Conservation (phyloP, 2,888 invertebrate species). For the Pyrgus malvae region DNA sequence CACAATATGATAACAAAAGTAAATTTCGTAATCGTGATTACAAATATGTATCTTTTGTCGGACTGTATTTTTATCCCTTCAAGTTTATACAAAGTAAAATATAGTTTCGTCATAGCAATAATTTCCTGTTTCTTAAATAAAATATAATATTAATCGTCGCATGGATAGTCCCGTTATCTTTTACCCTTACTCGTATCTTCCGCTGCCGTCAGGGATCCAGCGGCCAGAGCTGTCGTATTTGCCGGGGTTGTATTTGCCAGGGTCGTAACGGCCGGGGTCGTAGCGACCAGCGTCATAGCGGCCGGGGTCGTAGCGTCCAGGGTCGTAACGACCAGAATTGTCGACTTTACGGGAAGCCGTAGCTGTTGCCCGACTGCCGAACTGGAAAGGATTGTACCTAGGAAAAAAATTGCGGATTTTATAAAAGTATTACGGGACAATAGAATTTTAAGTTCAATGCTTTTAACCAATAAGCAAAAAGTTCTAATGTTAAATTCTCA, state of each 20-base stretch:
- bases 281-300: constrained; percentile 37
- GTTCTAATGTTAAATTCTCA: background rate
- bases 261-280: constrained; percentile 34
- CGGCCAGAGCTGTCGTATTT: constrained; percentile 38
- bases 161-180: too few relatives aligned
- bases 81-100: too few relatives aligned
- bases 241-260: constrained; percentile 33
- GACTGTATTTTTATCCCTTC: too few relatives aligned
- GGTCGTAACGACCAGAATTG: background rate
- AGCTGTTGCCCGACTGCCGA: constrained; percentile 29
- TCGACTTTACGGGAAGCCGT: constrained; percentile 16
- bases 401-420: constrained; percentile 9
- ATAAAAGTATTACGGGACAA: background rate
- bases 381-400: constrained; percentile 45
- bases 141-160: too few relatives aligned
- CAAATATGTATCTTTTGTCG: too few relatives aligned
- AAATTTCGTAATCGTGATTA: too few relatives aligned
- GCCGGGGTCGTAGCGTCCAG: background rate
- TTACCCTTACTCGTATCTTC: constrained; percentile 38
- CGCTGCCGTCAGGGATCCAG: constrained; percentile 37
- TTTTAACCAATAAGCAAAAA: too few relatives aligned
- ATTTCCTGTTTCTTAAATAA: too few relatives aligned
- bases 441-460: too few relatives aligned
- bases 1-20: too few relatives aligned
- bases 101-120: too few relatives aligned